phyloP scores from a whole-genome alignment of 1,140 invertebrate genomes.

The Hycleus phaleratus region DNA sequence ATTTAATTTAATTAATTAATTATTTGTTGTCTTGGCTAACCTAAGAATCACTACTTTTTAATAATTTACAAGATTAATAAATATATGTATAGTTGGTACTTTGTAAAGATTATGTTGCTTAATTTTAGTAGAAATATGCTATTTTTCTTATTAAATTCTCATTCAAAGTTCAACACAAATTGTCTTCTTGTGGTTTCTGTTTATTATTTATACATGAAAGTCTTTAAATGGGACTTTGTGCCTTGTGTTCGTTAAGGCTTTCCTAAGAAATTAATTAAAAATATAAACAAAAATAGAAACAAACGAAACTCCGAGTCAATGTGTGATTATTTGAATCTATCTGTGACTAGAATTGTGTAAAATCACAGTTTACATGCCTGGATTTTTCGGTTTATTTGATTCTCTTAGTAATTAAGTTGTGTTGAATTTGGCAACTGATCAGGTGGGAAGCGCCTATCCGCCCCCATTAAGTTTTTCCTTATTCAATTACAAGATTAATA shows the following conservation, averaged over 20 bases:
- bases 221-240: slow-evolving; percentile 11
- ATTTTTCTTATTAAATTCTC: slow-evolving; percentile 29
- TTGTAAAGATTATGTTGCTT: slow-evolving; percentile 56
- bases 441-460: slow-evolving; percentile 19
- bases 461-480: slow-evolving; percentile 13
- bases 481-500: slow-evolving; percentile 20
- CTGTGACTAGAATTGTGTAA: slow-evolving; percentile 24
- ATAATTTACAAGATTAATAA: slow-evolving; percentile 39
- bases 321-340: background rate
- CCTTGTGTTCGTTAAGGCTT: background rate
- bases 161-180: no score
- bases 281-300: background rate
- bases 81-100: slow-evolving; percentile 50
- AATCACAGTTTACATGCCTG: slow-evolving; percentile 29
- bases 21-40: slow-evolving; percentile 21
- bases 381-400: background rate
- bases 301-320: slow-evolving; percentile 26
- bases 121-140: slow-evolving; percentile 53
- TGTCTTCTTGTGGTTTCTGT: no score
- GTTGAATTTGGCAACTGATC: slow-evolving; percentile 31
- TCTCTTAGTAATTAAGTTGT: no score
- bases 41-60: slow-evolving; percentile 30
- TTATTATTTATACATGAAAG: background rate
- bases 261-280: no score
- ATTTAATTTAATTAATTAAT: background rate